Percentiles rank a stretch among this genome's conserved stretches.
Evolutionary conservation across 2,113 vertebrate genomes (phyloP).

Genomic region (Toxotes chatareus): DNA sequence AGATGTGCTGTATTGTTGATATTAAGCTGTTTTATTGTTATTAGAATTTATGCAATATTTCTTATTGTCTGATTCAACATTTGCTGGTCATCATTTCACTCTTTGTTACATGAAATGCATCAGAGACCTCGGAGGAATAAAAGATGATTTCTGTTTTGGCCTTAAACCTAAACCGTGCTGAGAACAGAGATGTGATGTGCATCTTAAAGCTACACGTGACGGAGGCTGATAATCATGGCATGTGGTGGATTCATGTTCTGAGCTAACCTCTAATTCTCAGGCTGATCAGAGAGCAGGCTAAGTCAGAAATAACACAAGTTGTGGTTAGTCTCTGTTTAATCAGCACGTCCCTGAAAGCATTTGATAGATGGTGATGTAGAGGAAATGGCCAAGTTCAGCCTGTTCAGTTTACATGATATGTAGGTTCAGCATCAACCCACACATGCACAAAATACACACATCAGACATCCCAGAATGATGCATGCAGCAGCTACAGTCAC

Average conservation of each 20-base stretch:
- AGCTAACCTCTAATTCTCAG: slow-evolving; percentile 61
- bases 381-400: slow-evolving; percentile 30
- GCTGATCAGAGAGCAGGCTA: slow-evolving; percentile 50
- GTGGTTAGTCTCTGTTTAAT: slow-evolving; percentile 53
- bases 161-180: slow-evolving; percentile 45
- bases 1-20: slow-evolving; percentile 72
- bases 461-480: slow-evolving; percentile 10
- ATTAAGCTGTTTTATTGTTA: neutral
- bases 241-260: slow-evolving; percentile 17
- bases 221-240: slow-evolving; percentile 56
- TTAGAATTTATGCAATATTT: slow-evolving; percentile 6
- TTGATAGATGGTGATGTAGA: slow-evolving; percentile 47
- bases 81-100: neutral
- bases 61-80: slow-evolving; percentile 2
- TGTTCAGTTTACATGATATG: slow-evolving; percentile 19
- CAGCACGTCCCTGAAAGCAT: slow-evolving; percentile 33
- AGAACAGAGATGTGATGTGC: slow-evolving; percentile 6
- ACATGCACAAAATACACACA: slow-evolving; percentile 11
- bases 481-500: neutral
- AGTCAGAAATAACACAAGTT: slow-evolving; percentile 61
- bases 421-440: slow-evolving; percentile 28
- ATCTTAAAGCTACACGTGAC: neutral
- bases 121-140: slow-evolving; percentile 13
- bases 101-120: slow-evolving; percentile 10
- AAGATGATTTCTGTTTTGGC: slow-evolving; percentile 55